phyloP scores from a whole-genome alignment of 2,113 vertebrate species.

The Esox niger region DNA sequence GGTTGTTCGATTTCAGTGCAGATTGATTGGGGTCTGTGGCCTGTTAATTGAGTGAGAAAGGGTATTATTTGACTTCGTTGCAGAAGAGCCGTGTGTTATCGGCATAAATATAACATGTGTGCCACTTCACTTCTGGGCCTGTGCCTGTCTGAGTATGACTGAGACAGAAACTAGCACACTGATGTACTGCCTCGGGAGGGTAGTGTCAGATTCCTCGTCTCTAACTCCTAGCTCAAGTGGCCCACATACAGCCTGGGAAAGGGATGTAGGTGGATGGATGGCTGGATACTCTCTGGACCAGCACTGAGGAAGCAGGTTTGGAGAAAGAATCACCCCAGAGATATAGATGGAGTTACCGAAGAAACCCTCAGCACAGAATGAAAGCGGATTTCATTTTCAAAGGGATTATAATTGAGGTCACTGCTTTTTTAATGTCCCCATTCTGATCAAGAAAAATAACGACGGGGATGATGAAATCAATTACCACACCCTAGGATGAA shows the following conservation, averaged over 20 bases:
- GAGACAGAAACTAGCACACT: constrained; percentile 33
- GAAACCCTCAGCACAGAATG: constrained; percentile 56
- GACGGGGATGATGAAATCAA: constrained; percentile 65
- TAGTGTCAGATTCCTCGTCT: constrained; percentile 55
- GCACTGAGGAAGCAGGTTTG: constrained; percentile 62
- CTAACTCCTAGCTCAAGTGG: constrained; percentile 61
- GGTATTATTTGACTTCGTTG: constrained; percentile 32
- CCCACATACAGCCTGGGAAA: constrained; percentile 61
- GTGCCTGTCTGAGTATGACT: constrained; percentile 45
- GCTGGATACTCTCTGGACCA: constrained; percentile 58
- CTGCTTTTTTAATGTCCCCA: constrained; percentile 61
- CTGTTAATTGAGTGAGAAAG: neutral
- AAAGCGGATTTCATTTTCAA: constrained; percentile 70
- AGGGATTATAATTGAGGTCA: constrained; percentile 70
- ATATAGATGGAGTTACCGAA: constrained; percentile 66
- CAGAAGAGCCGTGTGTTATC: constrained; percentile 36
- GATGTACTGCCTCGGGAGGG: constrained; percentile 43
- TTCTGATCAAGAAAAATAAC: constrained; percentile 58
- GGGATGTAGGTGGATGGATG: constrained; percentile 38
- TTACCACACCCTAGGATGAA: constrained; percentile 52
- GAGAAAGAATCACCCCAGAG: constrained; percentile 60
- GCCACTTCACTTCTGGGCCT: constrained; percentile 48
- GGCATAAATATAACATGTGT: constrained; percentile 54
- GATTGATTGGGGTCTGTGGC: neutral
- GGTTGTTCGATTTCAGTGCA: neutral